A percentile compares a stretch with the other conserved stretches of the same genome.
phyloP scores from a whole-genome alignment of 2,113 vertebrate species.

The Lucifuga dentata region DNA sequence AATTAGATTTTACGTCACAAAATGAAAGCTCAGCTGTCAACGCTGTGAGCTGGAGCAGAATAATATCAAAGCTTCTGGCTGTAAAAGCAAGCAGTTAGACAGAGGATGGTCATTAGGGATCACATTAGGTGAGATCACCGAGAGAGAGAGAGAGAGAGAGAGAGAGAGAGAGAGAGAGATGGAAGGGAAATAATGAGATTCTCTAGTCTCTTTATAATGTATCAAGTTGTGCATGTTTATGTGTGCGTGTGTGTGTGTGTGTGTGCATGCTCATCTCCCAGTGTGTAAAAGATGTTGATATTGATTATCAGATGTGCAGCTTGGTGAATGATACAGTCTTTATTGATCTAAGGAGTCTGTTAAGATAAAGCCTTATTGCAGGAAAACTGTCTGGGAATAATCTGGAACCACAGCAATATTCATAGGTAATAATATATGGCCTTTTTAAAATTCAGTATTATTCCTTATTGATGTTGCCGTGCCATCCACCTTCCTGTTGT shows the following conservation, averaged over 20 bases:
- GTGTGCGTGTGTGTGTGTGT: slow-evolving; percentile 2
- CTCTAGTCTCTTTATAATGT: slow-evolving; percentile 49
- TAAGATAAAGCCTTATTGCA: background rate
- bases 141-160: slow-evolving; percentile 24
- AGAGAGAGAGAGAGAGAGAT: slow-evolving; percentile 22
- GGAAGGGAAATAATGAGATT: slow-evolving; percentile 67
- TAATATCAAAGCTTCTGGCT: slow-evolving; percentile 49
- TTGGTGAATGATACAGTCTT: slow-evolving; percentile 31
- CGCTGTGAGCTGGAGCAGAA: slow-evolving; percentile 19
- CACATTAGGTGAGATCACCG: slow-evolving; percentile 65
- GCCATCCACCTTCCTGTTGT: background rate
- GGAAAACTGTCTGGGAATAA: slow-evolving; percentile 20
- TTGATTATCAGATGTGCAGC: slow-evolving; percentile 62
- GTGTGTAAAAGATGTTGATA: slow-evolving; percentile 40
- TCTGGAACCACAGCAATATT: no score
- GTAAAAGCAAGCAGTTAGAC: slow-evolving; percentile 55
- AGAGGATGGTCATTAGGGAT: slow-evolving; percentile 57
- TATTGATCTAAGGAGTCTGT: slow-evolving; percentile 49
- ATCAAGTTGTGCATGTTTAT: slow-evolving; percentile 38
- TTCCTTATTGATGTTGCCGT: background rate
- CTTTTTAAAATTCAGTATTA: no score
- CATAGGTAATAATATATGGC: no score
- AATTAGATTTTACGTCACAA: slow-evolving; percentile 28
- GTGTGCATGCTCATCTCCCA: slow-evolving; percentile 7
- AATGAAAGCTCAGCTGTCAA: slow-evolving; percentile 32